These are phyloP conservation scores for Condylostylus longicornis DNA, from an alignment of 1,140 invertebrate genomes.

Conservation along the genomic window DNA sequence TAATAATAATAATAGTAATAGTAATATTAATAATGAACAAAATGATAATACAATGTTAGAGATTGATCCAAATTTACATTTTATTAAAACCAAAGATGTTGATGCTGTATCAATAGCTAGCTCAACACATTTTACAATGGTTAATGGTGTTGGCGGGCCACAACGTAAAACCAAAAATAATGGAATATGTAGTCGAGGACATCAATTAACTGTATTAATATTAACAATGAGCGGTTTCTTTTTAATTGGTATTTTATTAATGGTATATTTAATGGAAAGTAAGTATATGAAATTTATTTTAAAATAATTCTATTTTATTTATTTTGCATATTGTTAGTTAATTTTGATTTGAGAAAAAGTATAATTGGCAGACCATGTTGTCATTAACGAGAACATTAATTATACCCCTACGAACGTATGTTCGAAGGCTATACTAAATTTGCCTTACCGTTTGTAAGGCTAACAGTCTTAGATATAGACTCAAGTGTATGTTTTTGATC, in stretches of 20 bases:
- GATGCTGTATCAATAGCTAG: slow-evolving; percentile 61
- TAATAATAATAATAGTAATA: not conserved
- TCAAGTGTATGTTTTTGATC: no score
- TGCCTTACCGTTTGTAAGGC: no score
- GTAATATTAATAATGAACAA: slow-evolving; percentile 1
- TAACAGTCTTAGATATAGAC: no score
- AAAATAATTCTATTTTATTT: slow-evolving; percentile 2
- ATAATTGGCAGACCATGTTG: no score
- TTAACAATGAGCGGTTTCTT: slow-evolving; percentile 63
- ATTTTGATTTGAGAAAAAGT: no score
- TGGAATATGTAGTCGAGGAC: slow-evolving; percentile 46
- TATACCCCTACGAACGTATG: no score
- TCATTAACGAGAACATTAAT: no score
- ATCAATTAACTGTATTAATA: slow-evolving; percentile 62
- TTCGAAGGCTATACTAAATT: no score
- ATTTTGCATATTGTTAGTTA: no score
- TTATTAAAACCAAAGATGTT: slow-evolving; percentile 32
- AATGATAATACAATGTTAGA: slow-evolving; percentile 17
- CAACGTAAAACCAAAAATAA: slow-evolving; percentile 26
- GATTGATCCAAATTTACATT: slow-evolving; percentile 28
- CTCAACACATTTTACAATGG: slow-evolving; percentile 70
- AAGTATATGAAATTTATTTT: slow-evolving; percentile 24
- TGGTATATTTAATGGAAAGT: slow-evolving; percentile 55
- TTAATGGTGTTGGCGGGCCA: slow-evolving; percentile 58
- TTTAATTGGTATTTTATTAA: slow-evolving; percentile 56